Evolutionary conservation across 2,113 vertebrate genomes (phyloP), one percentile per base, ranked within the genome.

Genomic region (Spermophilus dauricus): DNA sequence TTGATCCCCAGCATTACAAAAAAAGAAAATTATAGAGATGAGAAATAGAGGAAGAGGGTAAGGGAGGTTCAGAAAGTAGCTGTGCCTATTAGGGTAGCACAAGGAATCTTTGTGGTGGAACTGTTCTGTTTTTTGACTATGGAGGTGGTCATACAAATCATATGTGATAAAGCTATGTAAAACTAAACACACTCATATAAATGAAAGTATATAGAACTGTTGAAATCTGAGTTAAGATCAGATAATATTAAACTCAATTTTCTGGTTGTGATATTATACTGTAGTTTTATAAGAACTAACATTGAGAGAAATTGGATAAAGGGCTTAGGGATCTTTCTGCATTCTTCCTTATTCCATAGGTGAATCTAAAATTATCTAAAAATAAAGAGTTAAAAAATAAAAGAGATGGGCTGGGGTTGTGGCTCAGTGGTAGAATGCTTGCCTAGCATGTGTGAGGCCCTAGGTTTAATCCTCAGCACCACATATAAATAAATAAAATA

Each of bases 311-410:
- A 63, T 14, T 42, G 37, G 48, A 34, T 82, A 1, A 77, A 30
- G 2, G 32, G 10, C 1, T 63, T 17, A 78, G 26, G 70, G 24
- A 51, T 45, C 28, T 37, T 39, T 61, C 77, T 92, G 70, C 14
- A 10, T 58, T 88, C 5, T 65, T 65, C 77, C 81, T 78, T 53
- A 90, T 8, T 65, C 51, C 65, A 24, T 22, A 39, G 39, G 30
- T 34, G 20, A 91, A 39, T 73, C 17, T 58, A 78, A 9, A 53
- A 30, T 89, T 76, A 76, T 63, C 72, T 87, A 39, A 95, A 75
- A 86, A 89, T 12, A 42, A 58, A 93, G n/a, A 75, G 58, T 69
- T 69, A 56, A 91, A 89, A 80, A 97, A 48, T 58, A 42, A 69
- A 88, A 86, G 42, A 84, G 24, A 80, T 45, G 13, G 45, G 45